phyloP scores from a whole-genome alignment of 2,113 vertebrate species.

The Spea bombifrons region DNA sequence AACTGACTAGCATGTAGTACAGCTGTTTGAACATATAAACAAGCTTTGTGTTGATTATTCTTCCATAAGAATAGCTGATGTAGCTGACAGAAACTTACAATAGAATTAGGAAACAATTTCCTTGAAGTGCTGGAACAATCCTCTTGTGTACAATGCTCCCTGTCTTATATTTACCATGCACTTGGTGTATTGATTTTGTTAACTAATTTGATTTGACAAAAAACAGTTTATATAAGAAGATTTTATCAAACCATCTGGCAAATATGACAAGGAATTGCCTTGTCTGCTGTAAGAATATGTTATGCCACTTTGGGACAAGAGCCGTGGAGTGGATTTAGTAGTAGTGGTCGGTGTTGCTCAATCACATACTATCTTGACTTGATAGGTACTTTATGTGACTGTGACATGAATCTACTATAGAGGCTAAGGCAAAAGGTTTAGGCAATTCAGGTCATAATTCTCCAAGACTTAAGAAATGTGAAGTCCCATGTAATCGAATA shows the following conservation, averaged over 20 bases:
- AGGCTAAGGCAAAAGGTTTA: too few species aligned
- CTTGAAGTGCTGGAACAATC: constrained; percentile 13
- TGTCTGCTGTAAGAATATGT: too few species aligned
- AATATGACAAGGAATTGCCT: too few species aligned
- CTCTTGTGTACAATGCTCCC: background rate
- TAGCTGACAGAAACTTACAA: background rate
- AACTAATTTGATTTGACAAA: background rate
- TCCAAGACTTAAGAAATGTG: too few species aligned
- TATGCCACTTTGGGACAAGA: too few species aligned
- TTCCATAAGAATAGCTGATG: background rate
- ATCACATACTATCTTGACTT: too few species aligned
- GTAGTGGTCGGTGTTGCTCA: too few species aligned
- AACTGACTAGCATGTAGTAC: background rate
- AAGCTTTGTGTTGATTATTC: background rate
- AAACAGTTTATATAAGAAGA: constrained; percentile 5
- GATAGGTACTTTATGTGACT: too few species aligned
- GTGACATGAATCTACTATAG: too few species aligned
- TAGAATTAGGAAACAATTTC: constrained; percentile 7
- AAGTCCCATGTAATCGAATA: too few species aligned
- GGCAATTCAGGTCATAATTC: too few species aligned
- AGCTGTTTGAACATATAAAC: background rate
- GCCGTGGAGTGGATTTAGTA: too few species aligned
- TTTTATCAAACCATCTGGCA: background rate
- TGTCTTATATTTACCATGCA: background rate
- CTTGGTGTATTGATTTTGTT: background rate